These are phyloP conservation scores for Microcebus lehilahytsara DNA, from an alignment of 2,113 vertebrate genomes.

Conservation along the genomic window DNA sequence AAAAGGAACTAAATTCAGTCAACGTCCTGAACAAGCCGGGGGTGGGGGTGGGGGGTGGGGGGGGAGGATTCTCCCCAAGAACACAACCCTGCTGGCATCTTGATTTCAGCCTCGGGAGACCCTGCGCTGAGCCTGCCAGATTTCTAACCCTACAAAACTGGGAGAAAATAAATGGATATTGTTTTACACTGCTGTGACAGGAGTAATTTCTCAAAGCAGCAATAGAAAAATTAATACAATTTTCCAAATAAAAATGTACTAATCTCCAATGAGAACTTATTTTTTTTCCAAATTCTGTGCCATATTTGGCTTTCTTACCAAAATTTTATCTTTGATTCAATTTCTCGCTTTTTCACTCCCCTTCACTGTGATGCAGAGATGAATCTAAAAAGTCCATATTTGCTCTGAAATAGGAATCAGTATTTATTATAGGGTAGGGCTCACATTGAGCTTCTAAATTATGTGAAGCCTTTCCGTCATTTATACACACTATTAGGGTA, in stretches of 20 bases:
- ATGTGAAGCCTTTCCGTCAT: not conserved
- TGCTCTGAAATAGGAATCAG: constrained; percentile 9
- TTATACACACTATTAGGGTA: not conserved
- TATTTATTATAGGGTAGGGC: not conserved
- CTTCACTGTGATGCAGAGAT: not conserved
- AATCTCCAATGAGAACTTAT: not conserved
- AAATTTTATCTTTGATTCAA: not conserved
- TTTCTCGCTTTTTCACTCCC: not conserved
- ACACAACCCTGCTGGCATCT: not conserved
- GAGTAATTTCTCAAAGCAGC: not conserved
- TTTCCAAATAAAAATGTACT: not conserved
- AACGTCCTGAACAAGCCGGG: not conserved
- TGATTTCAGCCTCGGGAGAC: not conserved
- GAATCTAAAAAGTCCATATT: not conserved
- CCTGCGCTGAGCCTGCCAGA: not conserved
- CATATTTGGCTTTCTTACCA: not conserved
- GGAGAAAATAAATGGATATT: not conserved
- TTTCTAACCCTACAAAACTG: not conserved
- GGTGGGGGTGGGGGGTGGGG: too few species aligned
- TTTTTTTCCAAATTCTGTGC: not conserved
- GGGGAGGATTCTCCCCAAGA: not conserved
- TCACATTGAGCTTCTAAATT: not conserved
- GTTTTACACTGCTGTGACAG: not conserved
- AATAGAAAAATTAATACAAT: not conserved
- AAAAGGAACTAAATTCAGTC: not conserved